Conservation (phyloP, 1,140 invertebrate genomes). For the Drosophila funebris region DNA sequence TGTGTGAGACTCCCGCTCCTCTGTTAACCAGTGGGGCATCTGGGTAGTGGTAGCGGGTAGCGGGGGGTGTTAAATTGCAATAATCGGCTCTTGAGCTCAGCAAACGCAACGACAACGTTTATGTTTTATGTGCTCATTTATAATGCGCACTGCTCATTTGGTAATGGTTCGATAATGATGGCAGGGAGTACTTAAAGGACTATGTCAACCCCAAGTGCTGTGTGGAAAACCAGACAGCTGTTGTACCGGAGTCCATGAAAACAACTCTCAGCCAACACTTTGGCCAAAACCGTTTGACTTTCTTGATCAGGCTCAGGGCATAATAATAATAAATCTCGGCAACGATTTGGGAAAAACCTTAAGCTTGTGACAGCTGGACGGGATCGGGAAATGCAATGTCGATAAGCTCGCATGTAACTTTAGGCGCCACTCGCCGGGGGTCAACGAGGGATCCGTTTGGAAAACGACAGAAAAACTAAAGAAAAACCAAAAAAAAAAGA, state of each 20-base stretch:
- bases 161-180: slow-evolving; percentile 78
- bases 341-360: slow-evolving; percentile 9
- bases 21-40: neutral
- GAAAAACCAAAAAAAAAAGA: slow-evolving; percentile 42
- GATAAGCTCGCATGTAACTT: slow-evolving; percentile 56
- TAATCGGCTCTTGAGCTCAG: slow-evolving; percentile 71
- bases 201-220: slow-evolving; percentile 16
- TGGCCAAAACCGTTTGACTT: slow-evolving; percentile 20
- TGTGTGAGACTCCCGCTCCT: slow-evolving; percentile 4
- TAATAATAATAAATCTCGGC: slow-evolving; percentile 60
- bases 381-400: slow-evolving; percentile 1
- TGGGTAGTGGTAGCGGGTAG: slow-evolving; percentile 41
- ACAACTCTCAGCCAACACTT: neutral
- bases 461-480: neutral
- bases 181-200: slow-evolving; percentile 57
- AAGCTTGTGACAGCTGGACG: slow-evolving; percentile 38
- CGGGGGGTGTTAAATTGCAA: slow-evolving; percentile 79
- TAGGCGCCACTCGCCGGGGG: slow-evolving; percentile 74
- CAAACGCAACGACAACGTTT: slow-evolving; percentile 65
- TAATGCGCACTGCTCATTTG: slow-evolving; percentile 77
- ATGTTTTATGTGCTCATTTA: slow-evolving; percentile 81
- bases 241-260: neutral
- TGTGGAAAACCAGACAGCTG: slow-evolving; percentile 66
- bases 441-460: slow-evolving; percentile 35
- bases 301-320: neutral